phyloP scores from a whole-genome alignment of 2,797 vertebrate genomes.

The Cottoperca gobio region DNA sequence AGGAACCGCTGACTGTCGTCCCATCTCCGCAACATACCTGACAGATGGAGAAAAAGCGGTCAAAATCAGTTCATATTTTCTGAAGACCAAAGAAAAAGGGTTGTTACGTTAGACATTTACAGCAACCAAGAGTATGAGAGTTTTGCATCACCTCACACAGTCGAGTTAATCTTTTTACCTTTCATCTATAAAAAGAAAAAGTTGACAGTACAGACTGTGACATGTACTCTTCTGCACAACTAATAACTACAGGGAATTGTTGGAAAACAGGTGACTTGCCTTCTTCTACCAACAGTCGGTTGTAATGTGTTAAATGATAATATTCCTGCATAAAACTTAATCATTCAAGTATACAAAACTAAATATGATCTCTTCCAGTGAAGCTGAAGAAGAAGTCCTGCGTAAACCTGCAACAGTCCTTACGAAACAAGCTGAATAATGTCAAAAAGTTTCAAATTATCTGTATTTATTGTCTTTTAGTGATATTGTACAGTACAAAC shows the following conservation, averaged over 20 bases:
- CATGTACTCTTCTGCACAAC: neutral
- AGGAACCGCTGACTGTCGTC: constrained; percentile 97
- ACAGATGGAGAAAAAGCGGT: neutral
- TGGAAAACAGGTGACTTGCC: neutral
- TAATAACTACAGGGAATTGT: neutral
- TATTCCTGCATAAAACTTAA: neutral
- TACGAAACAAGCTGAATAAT: neutral
- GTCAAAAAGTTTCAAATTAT: too few species aligned
- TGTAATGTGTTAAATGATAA: neutral
- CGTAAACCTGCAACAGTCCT: neutral
- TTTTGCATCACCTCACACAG: neutral
- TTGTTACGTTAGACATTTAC: neutral
- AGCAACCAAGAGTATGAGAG: neutral
- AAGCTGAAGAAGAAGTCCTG: neutral
- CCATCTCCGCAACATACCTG: constrained; percentile 98
- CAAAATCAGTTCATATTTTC: neutral
- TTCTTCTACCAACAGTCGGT: neutral
- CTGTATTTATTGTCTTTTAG: too few species aligned
- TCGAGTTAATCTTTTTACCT: neutral
- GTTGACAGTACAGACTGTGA: neutral
- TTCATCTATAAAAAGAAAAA: too few species aligned
- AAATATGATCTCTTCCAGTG: neutral
- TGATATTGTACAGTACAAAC: too few species aligned
- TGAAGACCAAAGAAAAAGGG: neutral
- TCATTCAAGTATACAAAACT: neutral